These are phyloP conservation scores for Heliconius hortense DNA, from an alignment of 2,888 invertebrate genomes.

Conservation along the genomic window DNA sequence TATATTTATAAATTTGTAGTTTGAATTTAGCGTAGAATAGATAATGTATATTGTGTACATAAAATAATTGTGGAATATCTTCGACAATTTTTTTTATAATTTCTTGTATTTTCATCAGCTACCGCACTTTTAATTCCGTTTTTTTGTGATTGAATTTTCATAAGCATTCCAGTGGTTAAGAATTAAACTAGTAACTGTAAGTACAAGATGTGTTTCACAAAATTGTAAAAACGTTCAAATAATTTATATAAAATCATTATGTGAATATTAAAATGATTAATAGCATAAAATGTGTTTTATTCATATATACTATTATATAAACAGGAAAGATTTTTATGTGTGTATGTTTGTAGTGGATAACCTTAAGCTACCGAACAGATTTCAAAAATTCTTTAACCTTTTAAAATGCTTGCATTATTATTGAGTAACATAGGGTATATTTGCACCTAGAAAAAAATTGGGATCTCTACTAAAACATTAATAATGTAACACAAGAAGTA, in stretches of 20 bases:
- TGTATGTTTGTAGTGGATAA: too few relatives aligned
- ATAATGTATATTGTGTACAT: constrained; percentile 70
- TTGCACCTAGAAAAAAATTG: too few relatives aligned
- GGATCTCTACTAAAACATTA: too few relatives aligned
- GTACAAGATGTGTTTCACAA: constrained; percentile 20
- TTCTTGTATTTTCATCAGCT: constrained; percentile 20
- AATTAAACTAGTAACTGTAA: constrained; percentile 1
- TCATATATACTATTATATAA: not conserved
- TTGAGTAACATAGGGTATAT: too few relatives aligned
- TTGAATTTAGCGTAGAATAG: constrained; percentile 41
- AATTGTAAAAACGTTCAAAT: constrained; percentile 55
- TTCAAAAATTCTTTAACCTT: too few relatives aligned
- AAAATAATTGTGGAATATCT: constrained; percentile 41
- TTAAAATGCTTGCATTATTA: too few relatives aligned
- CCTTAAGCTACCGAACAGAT: too few relatives aligned
- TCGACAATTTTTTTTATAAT: constrained; percentile 3
- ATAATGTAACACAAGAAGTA: too few relatives aligned
- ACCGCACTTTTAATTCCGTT: constrained; percentile 3
- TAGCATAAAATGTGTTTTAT: constrained; percentile 42
- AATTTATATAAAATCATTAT: constrained; percentile 70
- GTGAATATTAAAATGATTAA: constrained; percentile 67
- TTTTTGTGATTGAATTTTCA: constrained; percentile 1
- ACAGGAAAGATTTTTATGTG: too few relatives aligned
- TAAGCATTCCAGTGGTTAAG: constrained; percentile 16
- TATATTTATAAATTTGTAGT: constrained; percentile 56